These are phyloP conservation scores for Pangasius djambal DNA, from an alignment of 2,797 vertebrate genomes.

Conservation along the genomic window DNA sequence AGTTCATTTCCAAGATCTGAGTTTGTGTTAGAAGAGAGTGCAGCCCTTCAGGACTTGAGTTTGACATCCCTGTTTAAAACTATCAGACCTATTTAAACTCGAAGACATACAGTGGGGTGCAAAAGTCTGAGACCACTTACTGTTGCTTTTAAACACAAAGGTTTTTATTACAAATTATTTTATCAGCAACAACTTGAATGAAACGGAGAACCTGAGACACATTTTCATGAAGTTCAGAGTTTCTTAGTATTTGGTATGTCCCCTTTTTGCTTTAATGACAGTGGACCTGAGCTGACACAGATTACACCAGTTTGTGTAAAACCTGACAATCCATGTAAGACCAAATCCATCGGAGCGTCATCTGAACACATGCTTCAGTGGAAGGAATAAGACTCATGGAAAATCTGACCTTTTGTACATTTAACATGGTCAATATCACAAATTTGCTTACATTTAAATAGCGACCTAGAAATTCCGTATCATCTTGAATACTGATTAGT, in stretches of 20 bases:
- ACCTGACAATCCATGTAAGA: background rate
- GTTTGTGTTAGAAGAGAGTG: background rate
- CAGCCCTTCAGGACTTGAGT: background rate
- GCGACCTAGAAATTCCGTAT: background rate
- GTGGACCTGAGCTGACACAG: background rate
- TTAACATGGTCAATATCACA: background rate
- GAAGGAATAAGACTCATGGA: background rate
- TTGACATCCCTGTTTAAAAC: background rate
- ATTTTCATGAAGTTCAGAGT: background rate
- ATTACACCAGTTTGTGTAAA: background rate
- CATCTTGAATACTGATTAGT: background rate
- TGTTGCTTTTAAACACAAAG: background rate
- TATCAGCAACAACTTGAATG: background rate
- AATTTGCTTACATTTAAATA: background rate
- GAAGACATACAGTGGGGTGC: background rate
- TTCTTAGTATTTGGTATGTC: background rate
- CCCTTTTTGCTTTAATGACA: background rate
- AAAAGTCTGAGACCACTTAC: background rate
- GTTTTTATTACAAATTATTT: background rate
- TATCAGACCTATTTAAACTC: background rate
- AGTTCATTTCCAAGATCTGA: background rate
- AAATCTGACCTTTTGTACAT: background rate
- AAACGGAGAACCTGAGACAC: background rate
- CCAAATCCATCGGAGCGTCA: background rate
- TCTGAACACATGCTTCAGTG: background rate